A percentile compares a stretch with the other conserved stretches of the same genome.
Evolutionary conservation across 1,140 invertebrate genomes (phyloP).

Genomic region (Pararge aegeria): DNA sequence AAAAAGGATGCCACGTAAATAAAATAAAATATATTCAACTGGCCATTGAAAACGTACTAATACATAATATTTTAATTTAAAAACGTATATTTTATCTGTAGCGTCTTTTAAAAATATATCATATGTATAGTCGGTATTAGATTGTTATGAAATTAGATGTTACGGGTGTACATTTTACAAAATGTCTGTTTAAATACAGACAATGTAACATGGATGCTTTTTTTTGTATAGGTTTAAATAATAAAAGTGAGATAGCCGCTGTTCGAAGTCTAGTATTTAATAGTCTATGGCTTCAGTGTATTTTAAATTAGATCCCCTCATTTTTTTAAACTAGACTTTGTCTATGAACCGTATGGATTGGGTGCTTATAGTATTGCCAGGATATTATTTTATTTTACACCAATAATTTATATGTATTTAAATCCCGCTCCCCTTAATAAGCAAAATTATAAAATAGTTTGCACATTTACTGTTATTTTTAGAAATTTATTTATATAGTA

Average conservation of each 20-base stretch:
- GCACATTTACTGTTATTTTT: not conserved
- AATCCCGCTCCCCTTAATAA: no score
- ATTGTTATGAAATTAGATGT: slow-evolving; percentile 57
- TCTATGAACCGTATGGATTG: slow-evolving; percentile 42
- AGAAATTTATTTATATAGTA: not conserved
- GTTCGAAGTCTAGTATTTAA: not conserved
- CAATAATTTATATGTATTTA: no score
- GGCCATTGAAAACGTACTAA: not conserved
- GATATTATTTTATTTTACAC: slow-evolving; percentile 20
- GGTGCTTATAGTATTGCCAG: slow-evolving; percentile 47
- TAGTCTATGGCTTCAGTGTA: not conserved
- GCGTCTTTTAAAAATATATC: slow-evolving; percentile 19
- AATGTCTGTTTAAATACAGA: slow-evolving; percentile 41
- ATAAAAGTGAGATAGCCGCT: not conserved
- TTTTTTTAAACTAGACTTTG: not conserved
- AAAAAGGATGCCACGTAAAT: not conserved
- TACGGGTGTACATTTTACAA: slow-evolving; percentile 58
- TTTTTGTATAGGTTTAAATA: not conserved
- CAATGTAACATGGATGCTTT: not conserved
- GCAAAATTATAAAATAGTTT: not conserved
- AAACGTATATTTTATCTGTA: slow-evolving; percentile 7
- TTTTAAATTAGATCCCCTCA: not conserved
- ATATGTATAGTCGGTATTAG: slow-evolving; percentile 49
- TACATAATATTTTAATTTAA: not conserved
- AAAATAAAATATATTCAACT: not conserved